These are phyloP conservation scores for Cyprinodon variegatus DNA, from an alignment of 2,113 vertebrate species.

Conservation along the genomic window DNA sequence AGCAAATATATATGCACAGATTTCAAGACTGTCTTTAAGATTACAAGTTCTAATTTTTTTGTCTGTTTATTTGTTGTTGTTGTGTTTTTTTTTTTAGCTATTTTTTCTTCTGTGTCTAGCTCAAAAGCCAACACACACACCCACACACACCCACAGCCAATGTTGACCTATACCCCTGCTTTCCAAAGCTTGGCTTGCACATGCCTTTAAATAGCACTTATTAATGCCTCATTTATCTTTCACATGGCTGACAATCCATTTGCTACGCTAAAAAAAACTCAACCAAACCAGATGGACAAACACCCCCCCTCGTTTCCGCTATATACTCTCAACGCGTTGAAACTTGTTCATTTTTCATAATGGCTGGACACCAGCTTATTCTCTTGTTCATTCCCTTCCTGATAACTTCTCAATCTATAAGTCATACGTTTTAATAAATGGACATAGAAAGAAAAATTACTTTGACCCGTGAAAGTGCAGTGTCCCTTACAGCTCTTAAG, in stretches of 20 bases:
- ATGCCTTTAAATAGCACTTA: constrained; percentile 80
- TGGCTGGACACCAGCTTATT: constrained; percentile 34
- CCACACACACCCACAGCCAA: constrained; percentile 35
- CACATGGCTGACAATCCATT: constrained; percentile 70
- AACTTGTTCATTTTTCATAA: constrained; percentile 45
- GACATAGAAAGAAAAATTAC: constrained; percentile 39
- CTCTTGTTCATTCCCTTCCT: constrained; percentile 18
- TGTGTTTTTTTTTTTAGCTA: not conserved
- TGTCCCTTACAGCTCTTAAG: not conserved
- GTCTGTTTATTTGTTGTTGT: not conserved
- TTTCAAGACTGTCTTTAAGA: constrained; percentile 45
- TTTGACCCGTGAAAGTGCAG: constrained; percentile 46
- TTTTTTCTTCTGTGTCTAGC: not conserved
- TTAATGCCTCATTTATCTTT: constrained; percentile 78
- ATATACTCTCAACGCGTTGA: constrained; percentile 24
- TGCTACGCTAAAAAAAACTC: constrained; percentile 68
- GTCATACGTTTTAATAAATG: constrained; percentile 21
- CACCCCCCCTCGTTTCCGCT: constrained; percentile 41
- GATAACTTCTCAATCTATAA: constrained; percentile 34
- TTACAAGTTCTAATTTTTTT: constrained; percentile 26
- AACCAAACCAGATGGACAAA: constrained; percentile 50
- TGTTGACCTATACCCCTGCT: constrained; percentile 56
- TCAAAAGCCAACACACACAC: constrained; percentile 16
- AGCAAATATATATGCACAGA: too few relatives aligned
- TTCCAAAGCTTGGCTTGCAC: constrained; percentile 70